A percentile compares a stretch with the other conserved stretches of the same genome.
Evolutionary conservation across 1,140 invertebrate species (phyloP).

Genomic region (Drosophila melanica): DNA sequence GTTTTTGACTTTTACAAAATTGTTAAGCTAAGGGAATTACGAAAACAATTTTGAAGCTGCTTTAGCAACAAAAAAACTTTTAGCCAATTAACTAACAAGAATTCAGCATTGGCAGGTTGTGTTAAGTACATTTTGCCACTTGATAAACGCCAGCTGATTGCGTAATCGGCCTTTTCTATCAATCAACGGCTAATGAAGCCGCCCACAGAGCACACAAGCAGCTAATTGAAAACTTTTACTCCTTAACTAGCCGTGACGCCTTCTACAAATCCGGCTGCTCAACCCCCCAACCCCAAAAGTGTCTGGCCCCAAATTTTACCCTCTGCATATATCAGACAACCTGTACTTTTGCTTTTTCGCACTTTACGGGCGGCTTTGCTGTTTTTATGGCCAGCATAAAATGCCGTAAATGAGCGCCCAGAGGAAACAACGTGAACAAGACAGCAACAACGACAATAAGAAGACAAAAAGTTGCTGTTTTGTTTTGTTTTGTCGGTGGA

Average conservation of each 20-base stretch:
- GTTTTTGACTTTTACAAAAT: not conserved
- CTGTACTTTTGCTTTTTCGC: slow-evolving; percentile 12
- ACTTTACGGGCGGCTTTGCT: slow-evolving; percentile 14
- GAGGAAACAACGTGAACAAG: not conserved
- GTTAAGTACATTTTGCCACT: slow-evolving; percentile 5
- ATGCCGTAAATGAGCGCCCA: slow-evolving; percentile 12
- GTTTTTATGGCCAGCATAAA: slow-evolving; percentile 22
- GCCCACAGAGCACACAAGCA: slow-evolving; percentile 12
- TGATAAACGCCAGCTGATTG: slow-evolving; percentile 18
- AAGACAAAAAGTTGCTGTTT: slow-evolving; percentile 18
- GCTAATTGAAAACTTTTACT: slow-evolving; percentile 51
- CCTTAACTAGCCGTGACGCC: slow-evolving; percentile 32
- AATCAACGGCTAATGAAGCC: slow-evolving; percentile 31
- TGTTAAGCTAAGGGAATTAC: not conserved
- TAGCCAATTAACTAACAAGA: slow-evolving; percentile 25
- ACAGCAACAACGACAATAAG: not conserved
- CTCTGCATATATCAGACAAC: slow-evolving; percentile 5
- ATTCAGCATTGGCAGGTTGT: slow-evolving; percentile 15
- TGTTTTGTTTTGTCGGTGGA: not conserved
- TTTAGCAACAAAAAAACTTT: not conserved
- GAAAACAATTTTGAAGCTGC: not conserved
- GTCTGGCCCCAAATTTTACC: not conserved
- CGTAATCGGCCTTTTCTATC: slow-evolving; percentile 11
- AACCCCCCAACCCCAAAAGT: slow-evolving; percentile 1
- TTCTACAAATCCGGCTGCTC: slow-evolving; percentile 14